Percentiles rank a stretch among this genome's conserved stretches.
phyloP scores from a whole-genome alignment of 2,888 invertebrate species.

The Prionchulus punctatus region DNA sequence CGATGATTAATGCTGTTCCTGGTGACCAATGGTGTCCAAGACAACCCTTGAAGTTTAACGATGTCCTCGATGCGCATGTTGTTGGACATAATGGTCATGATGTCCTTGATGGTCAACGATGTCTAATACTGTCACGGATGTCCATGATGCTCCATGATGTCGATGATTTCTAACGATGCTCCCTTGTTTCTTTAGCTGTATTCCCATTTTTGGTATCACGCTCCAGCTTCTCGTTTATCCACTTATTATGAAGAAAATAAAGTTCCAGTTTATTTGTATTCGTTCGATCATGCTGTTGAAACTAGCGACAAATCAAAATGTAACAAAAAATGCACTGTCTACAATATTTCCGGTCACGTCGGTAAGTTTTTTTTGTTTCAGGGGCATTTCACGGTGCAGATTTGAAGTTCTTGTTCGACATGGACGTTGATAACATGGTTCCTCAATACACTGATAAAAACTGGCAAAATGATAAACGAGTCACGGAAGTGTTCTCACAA shows the following conservation, averaged over 20 bases:
- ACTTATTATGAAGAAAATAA: constrained; percentile 22
- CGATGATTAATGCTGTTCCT: too few relatives aligned
- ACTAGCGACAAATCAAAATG: too few relatives aligned
- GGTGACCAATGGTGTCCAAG: too few relatives aligned
- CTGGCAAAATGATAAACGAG: constrained; percentile 30
- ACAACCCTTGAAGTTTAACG: too few relatives aligned
- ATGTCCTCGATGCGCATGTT: too few relatives aligned
- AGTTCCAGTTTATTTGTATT: constrained; percentile 27
- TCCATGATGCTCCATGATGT: background rate
- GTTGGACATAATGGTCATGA: too few relatives aligned
- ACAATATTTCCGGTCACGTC: too few relatives aligned
- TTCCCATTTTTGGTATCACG: constrained; percentile 32
- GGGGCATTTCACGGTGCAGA: constrained; percentile 31
- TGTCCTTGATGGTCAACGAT: too few relatives aligned
- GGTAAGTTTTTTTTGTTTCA: background rate
- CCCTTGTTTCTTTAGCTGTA: constrained; percentile 24
- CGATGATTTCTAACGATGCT: background rate
- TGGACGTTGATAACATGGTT: constrained; percentile 16
- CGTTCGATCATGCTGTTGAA: constrained; percentile 31
- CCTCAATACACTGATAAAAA: constrained; percentile 23
- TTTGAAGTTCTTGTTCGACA: constrained; percentile 29
- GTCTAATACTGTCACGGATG: too few relatives aligned
- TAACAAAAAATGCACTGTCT: too few relatives aligned
- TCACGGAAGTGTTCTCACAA: constrained; percentile 30
- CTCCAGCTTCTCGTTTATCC: constrained; percentile 28